phyloP scores from a whole-genome alignment of 2,888 invertebrate genomes.

The Anthophora plumipes region DNA sequence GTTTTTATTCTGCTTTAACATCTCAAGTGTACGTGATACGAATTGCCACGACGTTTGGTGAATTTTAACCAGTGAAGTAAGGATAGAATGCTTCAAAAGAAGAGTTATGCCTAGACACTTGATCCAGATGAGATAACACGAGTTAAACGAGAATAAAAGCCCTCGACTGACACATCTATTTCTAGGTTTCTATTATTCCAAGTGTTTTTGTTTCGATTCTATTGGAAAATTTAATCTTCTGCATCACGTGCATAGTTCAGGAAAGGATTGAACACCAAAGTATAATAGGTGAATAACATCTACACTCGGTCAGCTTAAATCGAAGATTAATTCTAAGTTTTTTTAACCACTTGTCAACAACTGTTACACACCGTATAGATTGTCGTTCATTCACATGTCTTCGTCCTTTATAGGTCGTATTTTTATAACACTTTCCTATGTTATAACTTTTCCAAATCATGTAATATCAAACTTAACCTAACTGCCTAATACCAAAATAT shows the following conservation, averaged over 20 bases:
- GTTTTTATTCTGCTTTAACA: constrained; percentile 24
- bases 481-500: too few species aligned
- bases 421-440: too few species aligned
- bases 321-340: too few species aligned
- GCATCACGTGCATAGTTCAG: neutral
- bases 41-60: constrained; percentile 6
- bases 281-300: too few species aligned
- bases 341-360: too few species aligned
- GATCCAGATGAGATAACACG: neutral
- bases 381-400: too few species aligned
- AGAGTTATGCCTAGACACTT: neutral
- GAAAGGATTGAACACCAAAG: neutral
- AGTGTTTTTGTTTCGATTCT: too few species aligned
- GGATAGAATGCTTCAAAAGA: neutral
- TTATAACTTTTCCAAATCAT: too few species aligned
- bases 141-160: neutral
- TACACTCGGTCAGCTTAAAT: too few species aligned
- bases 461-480: too few species aligned
- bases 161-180: neutral
- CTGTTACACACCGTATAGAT: too few species aligned
- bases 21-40: constrained; percentile 16
- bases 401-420: too few species aligned
- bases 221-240: neutral
- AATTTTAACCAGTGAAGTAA: constrained; percentile 2
- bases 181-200: neutral